Conservation (phyloP, 2,888 invertebrate genomes). For the Agrochola lychnidis region DNA sequence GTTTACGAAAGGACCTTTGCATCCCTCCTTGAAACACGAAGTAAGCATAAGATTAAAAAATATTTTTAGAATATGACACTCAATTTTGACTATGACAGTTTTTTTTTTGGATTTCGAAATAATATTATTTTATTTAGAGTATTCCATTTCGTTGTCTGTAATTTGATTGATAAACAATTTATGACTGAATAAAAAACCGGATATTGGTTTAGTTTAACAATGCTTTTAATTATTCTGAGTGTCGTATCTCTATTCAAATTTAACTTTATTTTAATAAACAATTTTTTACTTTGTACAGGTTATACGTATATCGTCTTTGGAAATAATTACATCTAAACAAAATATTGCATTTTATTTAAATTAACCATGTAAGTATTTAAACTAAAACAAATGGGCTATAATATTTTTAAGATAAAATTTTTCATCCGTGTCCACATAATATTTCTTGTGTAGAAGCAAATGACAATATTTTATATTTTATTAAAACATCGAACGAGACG, state of each 20-base stretch:
- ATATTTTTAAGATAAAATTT: slow-evolving; percentile 17
- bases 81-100: neutral
- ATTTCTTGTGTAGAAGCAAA: slow-evolving; percentile 35
- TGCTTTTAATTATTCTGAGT: slow-evolving; percentile 22
- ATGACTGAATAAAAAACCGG: neutral
- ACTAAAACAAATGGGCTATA: slow-evolving; percentile 24
- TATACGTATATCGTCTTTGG: slow-evolving; percentile 66
- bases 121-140: neutral
- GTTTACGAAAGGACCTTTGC: slow-evolving; percentile 73
- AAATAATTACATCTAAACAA: slow-evolving; percentile 31
- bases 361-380: neutral
- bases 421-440: slow-evolving; percentile 4
- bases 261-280: slow-evolving; percentile 35
- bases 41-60: slow-evolving; percentile 48
- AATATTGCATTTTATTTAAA: slow-evolving; percentile 42
- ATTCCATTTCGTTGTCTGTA: slow-evolving; percentile 18
- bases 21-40: slow-evolving; percentile 64
- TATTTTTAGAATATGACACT: slow-evolving; percentile 26
- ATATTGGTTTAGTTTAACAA: neutral
- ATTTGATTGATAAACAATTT: neutral
- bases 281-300: slow-evolving; percentile 61
- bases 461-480: slow-evolving; percentile 15
- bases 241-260: slow-evolving; percentile 34
- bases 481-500: neutral
- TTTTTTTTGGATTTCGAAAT: neutral